Percentiles rank a stretch among this genome's conserved stretches.
phyloP scores from a whole-genome alignment of 64 coral and sea anemone species.

The Acropora yongei region DNA sequence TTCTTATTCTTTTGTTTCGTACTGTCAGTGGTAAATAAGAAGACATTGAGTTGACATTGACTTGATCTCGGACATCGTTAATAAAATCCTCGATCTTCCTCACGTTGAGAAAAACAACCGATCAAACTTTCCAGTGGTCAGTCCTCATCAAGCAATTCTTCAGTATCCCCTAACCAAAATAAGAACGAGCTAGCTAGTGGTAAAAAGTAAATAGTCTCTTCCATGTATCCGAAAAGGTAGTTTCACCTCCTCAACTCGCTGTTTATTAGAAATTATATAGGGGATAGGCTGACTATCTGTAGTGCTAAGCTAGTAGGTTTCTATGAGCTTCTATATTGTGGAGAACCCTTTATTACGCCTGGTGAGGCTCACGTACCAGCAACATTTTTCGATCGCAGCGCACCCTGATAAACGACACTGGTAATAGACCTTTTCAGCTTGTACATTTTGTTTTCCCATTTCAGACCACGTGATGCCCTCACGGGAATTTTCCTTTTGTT shows the following conservation, averaged over 20 bases:
- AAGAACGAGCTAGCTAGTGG: neutral
- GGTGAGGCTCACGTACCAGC: neutral
- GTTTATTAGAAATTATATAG: neutral
- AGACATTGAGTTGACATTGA: too few species aligned
- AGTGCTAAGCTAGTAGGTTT: neutral
- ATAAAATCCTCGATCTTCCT: neutral
- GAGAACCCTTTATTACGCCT: too few species aligned
- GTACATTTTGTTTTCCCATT: too few species aligned
- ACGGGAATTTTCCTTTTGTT: too few species aligned
- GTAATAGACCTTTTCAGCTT: neutral
- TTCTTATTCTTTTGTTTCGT: neutral
- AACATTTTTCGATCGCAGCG: neutral
- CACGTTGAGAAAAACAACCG: neutral
- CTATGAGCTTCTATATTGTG: neutral
- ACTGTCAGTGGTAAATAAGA: too few species aligned
- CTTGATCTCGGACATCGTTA: neutral
- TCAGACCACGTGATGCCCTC: too few species aligned
- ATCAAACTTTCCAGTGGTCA: neutral
- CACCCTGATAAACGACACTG: neutral
- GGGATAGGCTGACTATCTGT: neutral
- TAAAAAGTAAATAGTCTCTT: neutral
- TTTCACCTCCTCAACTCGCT: too few species aligned
- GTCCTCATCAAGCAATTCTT: neutral
- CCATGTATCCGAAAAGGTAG: neutral
- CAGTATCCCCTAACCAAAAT: neutral